A percentile compares a stretch with the other conserved stretches of the same genome.
These are phyloP conservation scores for Scomber colias DNA, from an alignment of 2,113 vertebrate genomes.

Conservation along the genomic window DNA sequence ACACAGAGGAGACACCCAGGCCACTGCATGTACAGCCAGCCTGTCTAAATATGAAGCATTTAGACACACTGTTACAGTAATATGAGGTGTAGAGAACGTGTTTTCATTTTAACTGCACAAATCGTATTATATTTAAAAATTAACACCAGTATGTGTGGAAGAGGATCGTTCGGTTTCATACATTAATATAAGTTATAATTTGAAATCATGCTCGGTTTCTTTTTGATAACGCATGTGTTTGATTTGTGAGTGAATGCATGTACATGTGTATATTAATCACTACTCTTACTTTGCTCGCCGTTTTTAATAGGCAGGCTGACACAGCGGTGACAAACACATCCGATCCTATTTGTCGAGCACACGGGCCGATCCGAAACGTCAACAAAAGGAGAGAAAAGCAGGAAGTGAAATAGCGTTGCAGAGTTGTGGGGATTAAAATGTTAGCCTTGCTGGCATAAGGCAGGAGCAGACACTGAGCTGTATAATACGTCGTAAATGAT, in stretches of 20 bases:
- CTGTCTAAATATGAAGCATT: constrained; percentile 12
- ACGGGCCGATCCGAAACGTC: constrained; percentile 35
- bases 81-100: background rate
- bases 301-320: constrained; percentile 34
- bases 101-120: constrained; percentile 9
- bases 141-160: background rate
- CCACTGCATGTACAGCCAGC: constrained; percentile 7
- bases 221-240: constrained; percentile 13
- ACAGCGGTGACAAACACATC: constrained; percentile 6
- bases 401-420: constrained; percentile 24
- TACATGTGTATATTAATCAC: constrained; percentile 12
- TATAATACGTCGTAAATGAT: constrained; percentile 41
- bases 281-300: background rate
- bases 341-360: constrained; percentile 66
- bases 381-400: constrained; percentile 35
- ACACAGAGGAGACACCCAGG: constrained; percentile 18
- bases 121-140: constrained; percentile 18
- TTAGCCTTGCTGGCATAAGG: constrained; percentile 30
- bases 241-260: background rate
- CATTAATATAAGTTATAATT: background rate
- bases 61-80: constrained; percentile 14
- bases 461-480: constrained; percentile 40
- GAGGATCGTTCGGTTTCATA: background rate
- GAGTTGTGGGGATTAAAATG: constrained; percentile 48
- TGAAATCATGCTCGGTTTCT: background rate